Conservation (phyloP, 2,888 invertebrate genomes). For the Metopia argyrocephala region DNA sequence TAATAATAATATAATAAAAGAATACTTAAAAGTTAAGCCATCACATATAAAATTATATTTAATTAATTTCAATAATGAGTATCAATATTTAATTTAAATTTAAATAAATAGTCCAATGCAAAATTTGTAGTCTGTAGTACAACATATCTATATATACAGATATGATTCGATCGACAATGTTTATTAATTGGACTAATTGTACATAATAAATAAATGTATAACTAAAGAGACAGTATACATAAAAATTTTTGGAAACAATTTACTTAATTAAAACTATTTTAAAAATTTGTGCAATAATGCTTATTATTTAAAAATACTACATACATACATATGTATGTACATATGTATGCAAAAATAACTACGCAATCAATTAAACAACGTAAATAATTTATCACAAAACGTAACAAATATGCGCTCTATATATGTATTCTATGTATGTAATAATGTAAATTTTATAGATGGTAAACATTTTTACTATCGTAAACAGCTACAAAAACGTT, state of each 20-base stretch:
- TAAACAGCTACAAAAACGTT: conserved; percentile 29
- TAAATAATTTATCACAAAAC: conserved; percentile 36
- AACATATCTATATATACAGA: too few relatives aligned
- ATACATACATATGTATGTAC: conserved; percentile 14
- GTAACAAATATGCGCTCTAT: conserved; percentile 39
- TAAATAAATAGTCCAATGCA: too few relatives aligned
- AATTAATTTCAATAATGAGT: too few relatives aligned
- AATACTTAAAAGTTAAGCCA: conserved; percentile 27
- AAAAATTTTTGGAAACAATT: background rate
- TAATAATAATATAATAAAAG: conserved; percentile 15
- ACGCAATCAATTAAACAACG: conserved; percentile 21
- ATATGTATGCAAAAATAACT: conserved; percentile 31
- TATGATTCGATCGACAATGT: too few relatives aligned
- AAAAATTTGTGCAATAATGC: conserved; percentile 40
- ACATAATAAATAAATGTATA: background rate
- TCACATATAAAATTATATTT: conserved; percentile 28
- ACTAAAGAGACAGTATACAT: background rate
- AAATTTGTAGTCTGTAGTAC: too few relatives aligned
- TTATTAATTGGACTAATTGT: too few relatives aligned
- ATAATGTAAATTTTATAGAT: too few relatives aligned
- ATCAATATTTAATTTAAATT: conserved; percentile 21
- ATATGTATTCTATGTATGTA: conserved; percentile 18
- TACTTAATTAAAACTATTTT: conserved; percentile 18
- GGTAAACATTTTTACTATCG: background rate
- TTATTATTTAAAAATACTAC: conserved; percentile 30